phyloP scores from a whole-genome alignment of 2,797 vertebrate genomes.

The Coendou prehensilis region DNA sequence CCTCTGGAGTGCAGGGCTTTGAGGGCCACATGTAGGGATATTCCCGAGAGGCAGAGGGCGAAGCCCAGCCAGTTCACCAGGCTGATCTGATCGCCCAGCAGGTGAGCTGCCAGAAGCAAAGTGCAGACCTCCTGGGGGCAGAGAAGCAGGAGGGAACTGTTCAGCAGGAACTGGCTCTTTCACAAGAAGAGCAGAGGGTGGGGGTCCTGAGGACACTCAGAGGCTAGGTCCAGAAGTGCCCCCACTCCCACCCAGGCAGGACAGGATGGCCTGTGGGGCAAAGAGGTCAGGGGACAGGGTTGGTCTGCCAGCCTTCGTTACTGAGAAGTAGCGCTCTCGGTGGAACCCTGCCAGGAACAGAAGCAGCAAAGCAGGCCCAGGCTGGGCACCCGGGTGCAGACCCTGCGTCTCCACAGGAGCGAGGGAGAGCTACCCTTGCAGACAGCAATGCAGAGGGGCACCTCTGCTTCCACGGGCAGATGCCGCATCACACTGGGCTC shows the following conservation, averaged over 20 bases:
- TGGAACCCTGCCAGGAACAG: background rate
- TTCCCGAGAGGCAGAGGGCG: conserved; percentile 94
- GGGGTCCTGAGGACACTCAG: background rate
- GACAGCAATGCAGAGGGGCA: background rate
- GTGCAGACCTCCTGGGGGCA: conserved; percentile 94
- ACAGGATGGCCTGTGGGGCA: background rate
- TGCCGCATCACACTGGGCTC: background rate
- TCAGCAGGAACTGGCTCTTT: background rate
- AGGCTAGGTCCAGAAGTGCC: background rate
- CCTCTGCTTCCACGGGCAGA: background rate
- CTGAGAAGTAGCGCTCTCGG: background rate
- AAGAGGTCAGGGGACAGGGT: no score
- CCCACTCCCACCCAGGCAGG: background rate
- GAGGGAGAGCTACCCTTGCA: background rate
- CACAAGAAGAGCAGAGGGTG: background rate
- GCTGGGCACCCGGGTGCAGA: background rate
- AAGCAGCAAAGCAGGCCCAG: background rate
- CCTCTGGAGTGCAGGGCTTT: conserved; percentile 94
- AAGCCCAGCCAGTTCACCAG: conserved; percentile 96
- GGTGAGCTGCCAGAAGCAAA: conserved; percentile 92
- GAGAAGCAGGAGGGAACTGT: background rate
- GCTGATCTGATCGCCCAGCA: conserved; percentile 94
- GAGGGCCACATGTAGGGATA: conserved; percentile 94
- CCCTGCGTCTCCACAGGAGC: accelerated
- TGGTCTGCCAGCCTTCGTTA: background rate